Conservation (phyloP, 2,888 invertebrate species). For the Rotaria sp. region DNA sequence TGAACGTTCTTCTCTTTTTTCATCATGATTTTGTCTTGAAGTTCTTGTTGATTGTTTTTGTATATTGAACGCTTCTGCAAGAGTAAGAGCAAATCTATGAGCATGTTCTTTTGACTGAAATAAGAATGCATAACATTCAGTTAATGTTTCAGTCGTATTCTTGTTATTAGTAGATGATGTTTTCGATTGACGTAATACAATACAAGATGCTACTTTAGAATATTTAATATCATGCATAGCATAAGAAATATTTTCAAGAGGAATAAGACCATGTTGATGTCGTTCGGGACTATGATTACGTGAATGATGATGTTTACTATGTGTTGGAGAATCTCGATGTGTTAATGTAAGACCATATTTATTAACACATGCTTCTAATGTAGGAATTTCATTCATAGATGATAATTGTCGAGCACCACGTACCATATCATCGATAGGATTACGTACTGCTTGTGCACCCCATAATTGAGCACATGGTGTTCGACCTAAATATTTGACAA, state of each 20-base stretch:
- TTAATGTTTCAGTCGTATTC: conserved; percentile 30
- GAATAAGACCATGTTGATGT: conserved; percentile 47
- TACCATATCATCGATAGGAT: conserved; percentile 51
- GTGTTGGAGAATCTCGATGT: not conserved
- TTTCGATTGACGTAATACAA: conserved; percentile 49
- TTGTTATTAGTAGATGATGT: not conserved
- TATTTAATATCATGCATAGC: conserved; percentile 53
- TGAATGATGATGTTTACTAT: not conserved
- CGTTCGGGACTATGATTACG: conserved; percentile 41
- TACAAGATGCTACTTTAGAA: conserved; percentile 51
- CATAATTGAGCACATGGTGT: conserved; percentile 48
- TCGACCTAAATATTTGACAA: conserved; percentile 53
- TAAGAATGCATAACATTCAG: conserved; percentile 39
- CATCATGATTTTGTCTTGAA: too few species aligned
- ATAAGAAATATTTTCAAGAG: conserved; percentile 54
- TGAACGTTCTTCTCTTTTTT: too few species aligned
- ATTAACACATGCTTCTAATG: conserved; percentile 49
- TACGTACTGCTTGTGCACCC: conserved; percentile 50
- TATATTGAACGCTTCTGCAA: conserved; percentile 31
- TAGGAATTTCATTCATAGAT: conserved; percentile 48
- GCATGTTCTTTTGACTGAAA: conserved; percentile 32
- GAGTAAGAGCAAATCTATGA: conserved; percentile 33
- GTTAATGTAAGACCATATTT: conserved; percentile 48
- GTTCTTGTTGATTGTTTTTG: too few species aligned
- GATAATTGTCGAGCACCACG: conserved; percentile 46